These are phyloP conservation scores for Parasteatoda lunata DNA, from an alignment of 2,888 invertebrate species.

Conservation along the genomic window DNA sequence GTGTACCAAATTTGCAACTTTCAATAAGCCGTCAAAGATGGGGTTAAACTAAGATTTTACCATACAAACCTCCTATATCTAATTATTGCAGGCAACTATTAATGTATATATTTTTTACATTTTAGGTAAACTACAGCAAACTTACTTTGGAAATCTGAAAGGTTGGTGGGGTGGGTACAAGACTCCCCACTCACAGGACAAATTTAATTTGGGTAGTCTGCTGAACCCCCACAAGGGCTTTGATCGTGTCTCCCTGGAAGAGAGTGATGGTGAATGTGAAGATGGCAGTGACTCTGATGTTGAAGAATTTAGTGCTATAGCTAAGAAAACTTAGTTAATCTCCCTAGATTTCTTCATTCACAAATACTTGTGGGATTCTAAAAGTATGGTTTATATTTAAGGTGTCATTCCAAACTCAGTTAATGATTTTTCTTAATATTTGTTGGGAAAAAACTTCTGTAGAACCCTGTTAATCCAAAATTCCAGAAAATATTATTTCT, in stretches of 20 bases:
- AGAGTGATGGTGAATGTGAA: conserved; percentile 79
- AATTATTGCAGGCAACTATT: too few relatives aligned
- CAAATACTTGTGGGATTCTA: too few relatives aligned
- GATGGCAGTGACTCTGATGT: conserved; percentile 69
- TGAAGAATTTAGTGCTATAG: conserved; percentile 68
- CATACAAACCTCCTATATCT: too few relatives aligned
- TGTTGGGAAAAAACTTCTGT: too few relatives aligned
- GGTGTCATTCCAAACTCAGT: too few relatives aligned
- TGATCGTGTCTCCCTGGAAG: conserved; percentile 81
- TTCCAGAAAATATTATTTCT: too few relatives aligned
- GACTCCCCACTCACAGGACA: conserved; percentile 66
- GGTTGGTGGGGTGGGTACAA: conserved; percentile 68
- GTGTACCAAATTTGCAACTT: too few relatives aligned
- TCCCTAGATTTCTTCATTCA: not conserved
- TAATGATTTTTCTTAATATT: too few relatives aligned
- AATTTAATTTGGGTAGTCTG: conserved; percentile 72
- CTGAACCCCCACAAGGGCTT: conserved; percentile 79
- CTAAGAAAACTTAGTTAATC: conserved; percentile 55
- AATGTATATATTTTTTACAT: not conserved
- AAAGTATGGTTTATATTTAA: too few relatives aligned
- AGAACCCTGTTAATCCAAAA: too few relatives aligned
- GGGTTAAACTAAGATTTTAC: too few relatives aligned
- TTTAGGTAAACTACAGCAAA: conserved; percentile 62
- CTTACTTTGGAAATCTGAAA: conserved; percentile 64
- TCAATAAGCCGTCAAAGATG: too few relatives aligned